Conservation (phyloP, 2,797 vertebrate species). For the Okamejei kenojei region DNA sequence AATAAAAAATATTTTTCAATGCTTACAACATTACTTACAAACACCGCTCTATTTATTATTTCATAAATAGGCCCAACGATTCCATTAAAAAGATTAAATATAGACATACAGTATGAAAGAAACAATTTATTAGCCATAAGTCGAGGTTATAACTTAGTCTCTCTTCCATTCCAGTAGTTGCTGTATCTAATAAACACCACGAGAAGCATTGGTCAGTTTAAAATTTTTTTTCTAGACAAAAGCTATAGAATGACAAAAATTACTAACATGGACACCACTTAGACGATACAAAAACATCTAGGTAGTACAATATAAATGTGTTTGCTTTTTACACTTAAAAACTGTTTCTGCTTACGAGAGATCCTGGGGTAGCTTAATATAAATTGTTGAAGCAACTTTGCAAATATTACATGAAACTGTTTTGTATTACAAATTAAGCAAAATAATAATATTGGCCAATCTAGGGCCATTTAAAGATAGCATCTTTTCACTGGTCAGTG, state of each 20-base stretch:
- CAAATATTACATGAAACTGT: too few relatives aligned
- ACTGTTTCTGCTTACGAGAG: too few relatives aligned
- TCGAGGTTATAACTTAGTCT: slow-evolving; percentile 76
- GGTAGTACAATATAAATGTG: slow-evolving; percentile 79
- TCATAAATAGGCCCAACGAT: slow-evolving; percentile 85
- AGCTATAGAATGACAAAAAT: slow-evolving; percentile 65
- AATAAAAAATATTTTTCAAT: slow-evolving; percentile 78
- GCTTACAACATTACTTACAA: slow-evolving; percentile 92
- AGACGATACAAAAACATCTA: slow-evolving; percentile 76
- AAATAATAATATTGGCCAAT: too few relatives aligned
- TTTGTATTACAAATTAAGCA: too few relatives aligned
- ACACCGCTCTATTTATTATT: slow-evolving; percentile 87
- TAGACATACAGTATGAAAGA: slow-evolving; percentile 73
- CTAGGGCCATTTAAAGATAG: too few relatives aligned
- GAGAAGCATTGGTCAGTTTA: slow-evolving; percentile 76
- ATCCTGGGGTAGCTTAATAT: too few relatives aligned
- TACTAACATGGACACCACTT: slow-evolving; percentile 76
- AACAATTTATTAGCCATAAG: slow-evolving; percentile 73
- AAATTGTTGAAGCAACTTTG: too few relatives aligned
- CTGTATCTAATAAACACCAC: slow-evolving; percentile 76
- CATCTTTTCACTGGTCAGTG: too few relatives aligned
- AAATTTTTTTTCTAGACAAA: slow-evolving; percentile 55
- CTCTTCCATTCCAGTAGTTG: slow-evolving; percentile 76
- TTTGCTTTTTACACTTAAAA: slow-evolving; percentile 52
- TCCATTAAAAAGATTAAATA: slow-evolving; percentile 78